Conservation (phyloP, 2,113 vertebrate genomes). For the Glaucomys volans region DNA sequence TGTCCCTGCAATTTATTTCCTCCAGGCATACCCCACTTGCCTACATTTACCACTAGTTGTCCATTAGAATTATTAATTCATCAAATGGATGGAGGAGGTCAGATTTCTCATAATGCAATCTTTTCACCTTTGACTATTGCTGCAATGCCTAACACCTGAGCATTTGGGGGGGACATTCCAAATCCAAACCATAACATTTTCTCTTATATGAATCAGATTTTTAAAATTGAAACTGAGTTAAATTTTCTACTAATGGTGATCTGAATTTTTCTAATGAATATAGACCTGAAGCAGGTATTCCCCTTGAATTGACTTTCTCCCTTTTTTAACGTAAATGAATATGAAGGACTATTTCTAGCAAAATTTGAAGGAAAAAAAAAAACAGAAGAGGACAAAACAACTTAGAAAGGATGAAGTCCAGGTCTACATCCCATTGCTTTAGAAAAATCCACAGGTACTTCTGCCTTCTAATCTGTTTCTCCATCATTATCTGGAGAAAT, state of each 20-base stretch:
- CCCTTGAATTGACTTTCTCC: neutral
- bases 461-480: neutral
- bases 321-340: neutral
- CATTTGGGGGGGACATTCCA: too few species aligned
- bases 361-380: neutral
- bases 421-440: neutral
- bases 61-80: too few species aligned
- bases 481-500: accelerated
- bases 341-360: neutral
- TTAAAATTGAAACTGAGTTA: neutral
- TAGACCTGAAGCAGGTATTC: neutral
- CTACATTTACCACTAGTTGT: too few species aligned
- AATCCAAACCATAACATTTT: too few species aligned
- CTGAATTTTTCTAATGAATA: neutral
- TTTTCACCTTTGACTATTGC: too few species aligned
- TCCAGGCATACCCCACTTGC: too few species aligned
- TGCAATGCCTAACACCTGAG: too few species aligned
- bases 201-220: neutral
- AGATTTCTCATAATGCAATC: too few species aligned
- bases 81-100: too few species aligned
- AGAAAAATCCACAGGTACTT: neutral
- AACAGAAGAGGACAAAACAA: neutral
- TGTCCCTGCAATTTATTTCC: too few species aligned
- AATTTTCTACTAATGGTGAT: neutral
- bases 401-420: neutral